Base-by-base conservation (phyloP, 2,797 vertebrate genomes). In the Pterois miles region DNA sequence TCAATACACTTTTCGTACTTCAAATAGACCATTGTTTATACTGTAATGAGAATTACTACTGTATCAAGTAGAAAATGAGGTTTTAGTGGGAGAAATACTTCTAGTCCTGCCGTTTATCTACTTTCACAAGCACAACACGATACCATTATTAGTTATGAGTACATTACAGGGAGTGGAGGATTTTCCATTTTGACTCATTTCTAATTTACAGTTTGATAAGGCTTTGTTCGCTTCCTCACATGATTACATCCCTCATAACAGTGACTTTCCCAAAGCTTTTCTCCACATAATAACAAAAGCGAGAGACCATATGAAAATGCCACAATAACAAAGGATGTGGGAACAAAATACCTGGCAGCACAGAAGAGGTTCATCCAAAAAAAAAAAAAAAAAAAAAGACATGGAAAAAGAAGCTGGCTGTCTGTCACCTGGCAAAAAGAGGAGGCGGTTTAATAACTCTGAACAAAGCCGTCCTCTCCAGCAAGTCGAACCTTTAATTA, bases 401-500 rank as follows among this genome's bases (percentile, higher is more conserved):
- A 84, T 79, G 71, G 43, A 65, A 80, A 71, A 81, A 79, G 63
- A 84, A 74, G 67, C 83, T 84, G 86, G 83, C 87, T 76, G 86
- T 76, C 76, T 86, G 81, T 90, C 83, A 86, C 82, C 81, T 76
- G 65, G 85, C 87, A 84, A 81, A 89, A 85, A 81, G 76, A 83
- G 76, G 84, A 59, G 75, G 77, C 56, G n/a, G 83, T 93, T 91
- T 91, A 93, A 93, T 92, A 93, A 88, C 73, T 83, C 74, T 71
- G 85, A 90, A 93, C 88, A 92, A 94, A 90, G 89, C 82, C 16
- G 25, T 68, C 87, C 85, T 80, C 84, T 82, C 75, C 63, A 81
- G 89, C 86, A 87, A 88, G 73, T 86, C 80, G 76, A 86, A 90
- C 84, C 92, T 92, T 93, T 94, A 95, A 95, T 94, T 94, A 94